Evolutionary conservation across 2,113 vertebrate genomes (phyloP).

Genomic region (Columba janthina): DNA sequence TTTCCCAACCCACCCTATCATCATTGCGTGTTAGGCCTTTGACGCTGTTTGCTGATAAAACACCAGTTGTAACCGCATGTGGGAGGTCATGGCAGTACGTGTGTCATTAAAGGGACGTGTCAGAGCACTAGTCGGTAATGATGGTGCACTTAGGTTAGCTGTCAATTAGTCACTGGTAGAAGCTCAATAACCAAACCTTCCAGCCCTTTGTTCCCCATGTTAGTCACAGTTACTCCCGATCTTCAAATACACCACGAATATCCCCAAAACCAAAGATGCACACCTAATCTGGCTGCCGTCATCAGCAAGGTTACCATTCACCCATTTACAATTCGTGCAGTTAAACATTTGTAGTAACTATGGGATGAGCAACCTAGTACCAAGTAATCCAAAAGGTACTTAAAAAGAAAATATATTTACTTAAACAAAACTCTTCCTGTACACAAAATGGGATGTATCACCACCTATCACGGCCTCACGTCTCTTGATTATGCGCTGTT

Average conservation of each 20-base stretch:
- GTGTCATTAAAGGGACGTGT: slow-evolving; percentile 8
- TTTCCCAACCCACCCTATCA: neutral
- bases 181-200: slow-evolving; percentile 1
- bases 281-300: neutral
- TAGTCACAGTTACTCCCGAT: neutral
- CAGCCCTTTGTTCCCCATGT: neutral
- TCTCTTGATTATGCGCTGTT: slow-evolving; percentile 64
- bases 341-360: neutral
- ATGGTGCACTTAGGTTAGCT: neutral
- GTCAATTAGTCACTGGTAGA: slow-evolving; percentile 36
- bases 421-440: neutral
- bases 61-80: neutral
- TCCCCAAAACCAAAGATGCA: neutral
- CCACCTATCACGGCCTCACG: slow-evolving; percentile 10
- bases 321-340: neutral
- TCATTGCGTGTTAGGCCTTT: neutral
- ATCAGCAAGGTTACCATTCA: neutral
- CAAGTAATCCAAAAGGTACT: neutral
- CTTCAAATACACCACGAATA: neutral
- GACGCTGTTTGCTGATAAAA: slow-evolving; percentile 29
- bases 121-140: neutral
- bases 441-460: slow-evolving; percentile 38
- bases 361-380: neutral
- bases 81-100: neutral
- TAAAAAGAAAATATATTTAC: neutral